Percentiles rank a stretch among this genome's conserved stretches.
Evolutionary conservation across 2,113 vertebrate species (phyloP).

Genomic region (Candoia aspera): DNA sequence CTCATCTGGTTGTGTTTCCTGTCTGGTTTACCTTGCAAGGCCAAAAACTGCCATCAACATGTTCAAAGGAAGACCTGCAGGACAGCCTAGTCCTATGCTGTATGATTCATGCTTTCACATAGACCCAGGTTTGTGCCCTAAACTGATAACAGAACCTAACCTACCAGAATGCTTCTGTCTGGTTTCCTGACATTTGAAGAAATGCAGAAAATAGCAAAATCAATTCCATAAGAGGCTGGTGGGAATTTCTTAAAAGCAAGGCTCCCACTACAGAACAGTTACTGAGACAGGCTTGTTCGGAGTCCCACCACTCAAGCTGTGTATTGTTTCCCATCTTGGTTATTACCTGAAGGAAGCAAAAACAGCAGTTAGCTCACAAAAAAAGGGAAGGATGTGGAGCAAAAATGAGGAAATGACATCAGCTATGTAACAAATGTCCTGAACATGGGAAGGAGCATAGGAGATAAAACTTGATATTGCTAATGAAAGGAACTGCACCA

Average conservation of each 20-base stretch:
- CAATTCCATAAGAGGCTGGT: neutral
- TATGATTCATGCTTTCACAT: neutral
- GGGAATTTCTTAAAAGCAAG: neutral
- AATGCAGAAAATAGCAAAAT: neutral
- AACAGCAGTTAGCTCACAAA: neutral
- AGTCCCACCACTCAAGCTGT: neutral
- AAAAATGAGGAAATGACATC: neutral
- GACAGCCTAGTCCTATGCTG: neutral
- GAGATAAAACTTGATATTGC: neutral
- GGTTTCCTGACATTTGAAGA: neutral
- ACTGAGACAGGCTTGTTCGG: neutral
- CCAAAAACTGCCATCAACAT: neutral
- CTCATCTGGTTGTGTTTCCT: too few species aligned
- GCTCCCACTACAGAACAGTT: neutral
- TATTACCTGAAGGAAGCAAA: neutral
- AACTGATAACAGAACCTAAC: neutral
- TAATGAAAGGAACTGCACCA: neutral
- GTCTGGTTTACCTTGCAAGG: too few species aligned
- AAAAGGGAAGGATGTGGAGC: neutral
- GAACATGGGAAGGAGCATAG: neutral
- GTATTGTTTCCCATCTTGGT: neutral
- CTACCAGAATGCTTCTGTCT: neutral
- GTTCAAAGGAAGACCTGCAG: neutral
- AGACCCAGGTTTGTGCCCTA: neutral
- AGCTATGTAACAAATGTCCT: neutral